These are phyloP conservation scores for Caerostris darwini DNA, from an alignment of 1,140 invertebrate genomes.

Conservation along the genomic window DNA sequence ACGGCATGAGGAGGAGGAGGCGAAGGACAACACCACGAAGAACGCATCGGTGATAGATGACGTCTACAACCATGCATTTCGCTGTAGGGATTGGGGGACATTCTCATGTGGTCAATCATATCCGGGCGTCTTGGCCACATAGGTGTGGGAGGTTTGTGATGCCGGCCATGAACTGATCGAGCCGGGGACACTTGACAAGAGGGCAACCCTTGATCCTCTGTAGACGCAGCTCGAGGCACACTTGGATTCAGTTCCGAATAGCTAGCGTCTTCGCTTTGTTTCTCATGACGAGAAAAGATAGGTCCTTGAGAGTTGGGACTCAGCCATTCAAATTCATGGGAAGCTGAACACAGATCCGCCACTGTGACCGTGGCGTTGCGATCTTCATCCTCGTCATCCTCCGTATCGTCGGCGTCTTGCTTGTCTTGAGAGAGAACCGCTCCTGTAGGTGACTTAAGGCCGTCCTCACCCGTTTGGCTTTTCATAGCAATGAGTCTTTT, in stretches of 20 bases:
- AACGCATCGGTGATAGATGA: constrained; percentile 58
- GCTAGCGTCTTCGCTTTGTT: background rate
- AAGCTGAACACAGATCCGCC: constrained; percentile 61
- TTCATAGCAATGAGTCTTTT: constrained; percentile 40
- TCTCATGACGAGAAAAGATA: constrained; percentile 29
- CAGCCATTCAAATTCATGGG: constrained; percentile 71
- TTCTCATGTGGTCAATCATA: constrained; percentile 38
- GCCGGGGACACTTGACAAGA: constrained; percentile 67
- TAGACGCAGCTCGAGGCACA: background rate
- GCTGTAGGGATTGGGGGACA: constrained; percentile 60
- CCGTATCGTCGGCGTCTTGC: constrained; percentile 47
- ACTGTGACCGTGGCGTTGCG: background rate
- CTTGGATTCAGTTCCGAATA: constrained; percentile 15
- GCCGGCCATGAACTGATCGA: constrained; percentile 23
- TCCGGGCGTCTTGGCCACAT: constrained; percentile 44
- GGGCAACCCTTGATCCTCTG: constrained; percentile 19
- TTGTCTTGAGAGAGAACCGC: constrained; percentile 11
- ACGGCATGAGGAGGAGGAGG: constrained; percentile 51
- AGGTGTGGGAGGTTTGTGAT: constrained; percentile 39
- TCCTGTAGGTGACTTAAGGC: background rate
- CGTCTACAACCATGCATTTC: constrained; percentile 62
- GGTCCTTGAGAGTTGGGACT: constrained; percentile 47
- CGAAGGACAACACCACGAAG: constrained; percentile 74
- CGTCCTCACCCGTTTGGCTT: background rate
- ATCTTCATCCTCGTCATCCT: constrained; percentile 65